Evolutionary conservation across 2,113 vertebrate species (phyloP).

Genomic region (Procavia capensis): DNA sequence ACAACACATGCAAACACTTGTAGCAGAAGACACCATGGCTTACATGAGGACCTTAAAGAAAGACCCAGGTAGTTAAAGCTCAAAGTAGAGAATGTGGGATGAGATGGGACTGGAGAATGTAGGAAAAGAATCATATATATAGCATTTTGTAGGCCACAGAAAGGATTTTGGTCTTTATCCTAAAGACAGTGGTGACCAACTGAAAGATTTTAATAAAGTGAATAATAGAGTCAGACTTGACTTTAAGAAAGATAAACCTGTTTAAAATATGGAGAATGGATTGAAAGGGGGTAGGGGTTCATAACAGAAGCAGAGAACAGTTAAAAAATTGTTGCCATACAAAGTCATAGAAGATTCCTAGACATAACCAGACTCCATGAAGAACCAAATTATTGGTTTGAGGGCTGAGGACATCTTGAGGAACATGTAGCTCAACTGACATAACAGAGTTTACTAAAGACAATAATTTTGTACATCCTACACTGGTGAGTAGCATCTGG

Average conservation of each 20-base stretch:
- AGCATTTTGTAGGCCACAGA: background rate
- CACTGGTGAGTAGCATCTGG: too few species aligned
- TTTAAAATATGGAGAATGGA: background rate
- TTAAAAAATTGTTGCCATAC: slow-evolving; percentile 29
- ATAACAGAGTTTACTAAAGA: too few species aligned
- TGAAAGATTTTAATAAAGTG: background rate
- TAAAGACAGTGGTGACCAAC: background rate
- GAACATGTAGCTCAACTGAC: too few species aligned
- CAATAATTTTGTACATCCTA: too few species aligned
- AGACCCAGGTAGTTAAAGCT: background rate
- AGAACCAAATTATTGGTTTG: too few species aligned
- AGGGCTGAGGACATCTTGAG: too few species aligned
- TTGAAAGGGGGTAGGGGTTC: background rate
- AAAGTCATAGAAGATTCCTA: too few species aligned
- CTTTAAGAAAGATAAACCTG: slow-evolving; percentile 22
- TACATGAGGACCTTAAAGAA: background rate
- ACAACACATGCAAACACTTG: background rate
- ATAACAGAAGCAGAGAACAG: background rate
- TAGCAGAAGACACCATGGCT: background rate
- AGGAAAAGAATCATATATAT: background rate
- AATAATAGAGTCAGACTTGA: background rate
- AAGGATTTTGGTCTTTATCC: slow-evolving; percentile 17
- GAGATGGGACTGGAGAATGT: background rate
- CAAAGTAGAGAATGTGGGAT: slow-evolving; percentile 8
- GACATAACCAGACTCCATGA: too few species aligned